A percentile compares a stretch with the other conserved stretches of the same genome.
These are phyloP conservation scores for Propithecus coquereli DNA, from an alignment of 2,113 vertebrate genomes.

Conservation along the genomic window DNA sequence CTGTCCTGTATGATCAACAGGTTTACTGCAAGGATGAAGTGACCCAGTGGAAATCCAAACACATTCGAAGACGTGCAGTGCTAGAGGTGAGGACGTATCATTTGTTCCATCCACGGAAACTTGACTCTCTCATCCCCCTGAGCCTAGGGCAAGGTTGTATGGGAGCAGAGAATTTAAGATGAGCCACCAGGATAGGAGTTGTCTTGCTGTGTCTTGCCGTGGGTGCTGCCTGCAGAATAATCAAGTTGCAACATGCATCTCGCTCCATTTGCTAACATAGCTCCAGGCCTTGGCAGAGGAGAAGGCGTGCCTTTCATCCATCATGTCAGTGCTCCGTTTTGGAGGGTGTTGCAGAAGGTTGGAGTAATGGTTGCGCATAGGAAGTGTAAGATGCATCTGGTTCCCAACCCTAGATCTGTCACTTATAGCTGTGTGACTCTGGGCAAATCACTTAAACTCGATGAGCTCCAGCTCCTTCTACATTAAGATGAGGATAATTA, in stretches of 20 bases:
- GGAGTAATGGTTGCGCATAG: not conserved
- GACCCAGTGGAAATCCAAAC: not conserved
- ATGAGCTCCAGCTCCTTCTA: not conserved
- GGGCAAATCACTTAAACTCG: not conserved
- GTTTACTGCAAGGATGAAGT: not conserved
- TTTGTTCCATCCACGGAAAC: not conserved
- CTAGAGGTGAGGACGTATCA: not conserved
- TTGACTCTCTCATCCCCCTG: not conserved
- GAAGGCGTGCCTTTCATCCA: not conserved
- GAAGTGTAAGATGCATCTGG: not conserved
- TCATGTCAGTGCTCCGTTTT: rapidly evolving
- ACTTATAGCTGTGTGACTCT: not conserved
- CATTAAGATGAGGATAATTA: not conserved
- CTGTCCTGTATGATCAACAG: not conserved
- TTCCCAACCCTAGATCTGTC: not conserved
- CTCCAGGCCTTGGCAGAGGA: not conserved
- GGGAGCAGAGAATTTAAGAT: not conserved
- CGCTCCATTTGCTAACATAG: not conserved
- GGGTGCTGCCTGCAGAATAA: not conserved
- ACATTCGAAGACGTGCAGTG: not conserved
- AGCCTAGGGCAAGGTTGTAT: not conserved
- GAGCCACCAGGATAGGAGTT: not conserved
- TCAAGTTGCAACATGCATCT: not conserved
- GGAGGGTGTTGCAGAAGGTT: too few species aligned
- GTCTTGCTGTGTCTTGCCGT: not conserved